A percentile compares a stretch with the other conserved stretches of the same genome.
Conservation (phyloP, 2,797 vertebrate species). For the Coccyzus lansbergi region DNA sequence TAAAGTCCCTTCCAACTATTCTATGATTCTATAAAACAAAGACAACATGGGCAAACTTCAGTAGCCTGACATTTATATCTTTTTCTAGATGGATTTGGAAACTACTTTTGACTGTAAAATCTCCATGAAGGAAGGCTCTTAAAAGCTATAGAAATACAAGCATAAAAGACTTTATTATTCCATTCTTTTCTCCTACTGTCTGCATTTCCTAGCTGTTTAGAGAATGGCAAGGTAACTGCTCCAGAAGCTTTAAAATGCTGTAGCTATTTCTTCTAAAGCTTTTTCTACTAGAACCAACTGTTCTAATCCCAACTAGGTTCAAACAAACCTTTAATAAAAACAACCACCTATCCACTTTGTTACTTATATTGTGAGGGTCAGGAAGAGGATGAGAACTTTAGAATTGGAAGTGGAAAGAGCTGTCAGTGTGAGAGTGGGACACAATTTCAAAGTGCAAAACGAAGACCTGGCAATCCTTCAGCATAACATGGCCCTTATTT, state of each 20-base stretch:
- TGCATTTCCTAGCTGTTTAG: background rate
- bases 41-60: background rate
- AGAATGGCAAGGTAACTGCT: background rate
- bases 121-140: background rate
- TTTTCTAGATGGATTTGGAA: background rate
- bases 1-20: too few relatives aligned
- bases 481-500: background rate
- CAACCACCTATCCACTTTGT: background rate
- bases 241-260: background rate
- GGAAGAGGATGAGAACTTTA: background rate
- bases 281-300: background rate
- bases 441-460: background rate
- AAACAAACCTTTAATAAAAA: background rate
- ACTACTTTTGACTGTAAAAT: background rate
- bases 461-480: background rate
- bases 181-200: background rate
- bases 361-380: background rate
- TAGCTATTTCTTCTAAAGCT: background rate
- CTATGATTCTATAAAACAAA: background rate
- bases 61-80: background rate
- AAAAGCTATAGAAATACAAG: background rate
- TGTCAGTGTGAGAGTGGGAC: accelerated
- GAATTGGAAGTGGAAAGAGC: background rate
- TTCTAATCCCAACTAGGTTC: background rate
- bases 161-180: conserved; percentile 23